Evolutionary conservation across 2,888 invertebrate genomes (phyloP).

Genomic region (Drosophila tripunctata): DNA sequence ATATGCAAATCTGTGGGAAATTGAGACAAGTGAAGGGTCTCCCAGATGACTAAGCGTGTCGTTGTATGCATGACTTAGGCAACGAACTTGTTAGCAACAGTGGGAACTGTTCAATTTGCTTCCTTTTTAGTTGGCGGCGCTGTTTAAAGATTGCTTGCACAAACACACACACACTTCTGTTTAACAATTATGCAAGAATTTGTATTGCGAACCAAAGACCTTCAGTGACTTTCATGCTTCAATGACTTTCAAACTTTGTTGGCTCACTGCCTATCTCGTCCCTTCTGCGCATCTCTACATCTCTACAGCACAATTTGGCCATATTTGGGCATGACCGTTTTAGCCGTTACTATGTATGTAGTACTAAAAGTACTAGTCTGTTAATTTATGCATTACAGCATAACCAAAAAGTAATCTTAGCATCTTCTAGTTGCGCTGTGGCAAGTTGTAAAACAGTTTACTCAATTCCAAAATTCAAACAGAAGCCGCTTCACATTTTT

Average conservation of each 20-base stretch:
- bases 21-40: conserved; percentile 45
- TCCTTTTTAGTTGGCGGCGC: conserved; percentile 22
- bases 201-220: conserved; percentile 49
- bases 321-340: conserved; percentile 67
- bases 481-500: conserved; percentile 30
- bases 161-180: conserved; percentile 19
- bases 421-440: not conserved
- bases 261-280: conserved; percentile 25
- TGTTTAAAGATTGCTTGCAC: not conserved
- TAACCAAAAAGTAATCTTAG: conserved; percentile 9
- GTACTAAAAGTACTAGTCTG: conserved; percentile 37
- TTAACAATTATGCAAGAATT: conserved; percentile 43
- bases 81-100: conserved; percentile 11
- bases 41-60: conserved; percentile 36
- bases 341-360: conserved; percentile 51
- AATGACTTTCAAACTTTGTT: conserved; percentile 52
- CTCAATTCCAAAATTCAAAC: conserved; percentile 16
- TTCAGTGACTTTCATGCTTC: conserved; percentile 76
- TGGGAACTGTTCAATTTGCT: conserved; percentile 3
- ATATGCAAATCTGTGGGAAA: conserved; percentile 70
- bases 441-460: not conserved
- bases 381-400: conserved; percentile 70
- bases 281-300: conserved; percentile 59
- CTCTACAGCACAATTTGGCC: conserved; percentile 46
- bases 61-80: conserved; percentile 17